phyloP scores from a whole-genome alignment of 2,113 vertebrate species.

The Myodes glareolus region DNA sequence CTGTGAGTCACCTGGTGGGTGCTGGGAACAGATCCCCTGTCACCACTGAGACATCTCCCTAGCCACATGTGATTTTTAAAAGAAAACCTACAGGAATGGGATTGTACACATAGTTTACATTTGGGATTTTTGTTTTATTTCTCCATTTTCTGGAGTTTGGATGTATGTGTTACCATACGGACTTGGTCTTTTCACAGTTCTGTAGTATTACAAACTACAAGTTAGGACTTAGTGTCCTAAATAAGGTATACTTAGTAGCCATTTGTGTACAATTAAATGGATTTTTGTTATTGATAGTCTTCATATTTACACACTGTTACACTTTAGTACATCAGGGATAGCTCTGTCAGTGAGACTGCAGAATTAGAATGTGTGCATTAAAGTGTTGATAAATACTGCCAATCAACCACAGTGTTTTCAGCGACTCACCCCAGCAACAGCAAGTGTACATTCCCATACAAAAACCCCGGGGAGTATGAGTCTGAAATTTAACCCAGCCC shows the following conservation, averaged over 20 bases:
- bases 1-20: not conserved
- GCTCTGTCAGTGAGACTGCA: not conserved
- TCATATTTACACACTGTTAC: not conserved
- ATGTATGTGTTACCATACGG: not conserved
- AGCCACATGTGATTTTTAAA: not conserved
- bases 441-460: not conserved
- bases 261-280: not conserved
- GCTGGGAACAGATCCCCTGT: not conserved
- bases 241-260: not conserved
- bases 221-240: not conserved
- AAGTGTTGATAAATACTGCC: accelerated
- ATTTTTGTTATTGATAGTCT: no score
- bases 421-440: not conserved
- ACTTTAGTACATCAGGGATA: not conserved
- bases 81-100: not conserved
- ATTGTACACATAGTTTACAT: not conserved
- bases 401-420: not conserved
- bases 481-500: not conserved
- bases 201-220: not conserved
- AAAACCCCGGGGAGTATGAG: not conserved
- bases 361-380: not conserved
- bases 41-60: not conserved
- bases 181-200: not conserved
- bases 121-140: not conserved
- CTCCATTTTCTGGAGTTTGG: not conserved